Evolutionary conservation across 2,888 invertebrate genomes (phyloP).

Genomic region (Eueremaeus valkanovi): DNA sequence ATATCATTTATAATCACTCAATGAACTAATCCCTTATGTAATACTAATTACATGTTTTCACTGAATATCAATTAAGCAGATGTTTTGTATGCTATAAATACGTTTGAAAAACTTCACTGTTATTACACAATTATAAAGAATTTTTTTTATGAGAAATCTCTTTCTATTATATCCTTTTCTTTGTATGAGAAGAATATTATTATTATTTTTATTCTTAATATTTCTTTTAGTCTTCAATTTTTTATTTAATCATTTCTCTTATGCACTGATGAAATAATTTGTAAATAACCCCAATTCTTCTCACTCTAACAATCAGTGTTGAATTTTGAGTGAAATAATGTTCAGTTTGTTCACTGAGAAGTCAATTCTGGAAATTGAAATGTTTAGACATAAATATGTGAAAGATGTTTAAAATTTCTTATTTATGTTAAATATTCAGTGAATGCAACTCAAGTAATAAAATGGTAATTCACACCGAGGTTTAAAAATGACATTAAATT

Average conservation of each 20-base stretch:
- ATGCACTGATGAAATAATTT: neutral
- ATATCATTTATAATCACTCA: neutral
- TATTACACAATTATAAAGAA: neutral
- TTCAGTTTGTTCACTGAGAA: neutral
- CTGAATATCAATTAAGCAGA: neutral
- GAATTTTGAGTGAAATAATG: neutral
- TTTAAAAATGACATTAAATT: neutral
- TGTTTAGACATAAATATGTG: neutral
- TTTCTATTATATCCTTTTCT: neutral
- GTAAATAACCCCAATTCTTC: conserved; percentile 15
- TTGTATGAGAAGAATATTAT: neutral
- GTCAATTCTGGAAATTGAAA: neutral
- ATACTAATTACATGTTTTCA: conserved; percentile 5
- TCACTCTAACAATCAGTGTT: neutral
- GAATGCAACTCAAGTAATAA: neutral
- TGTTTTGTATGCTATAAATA: neutral
- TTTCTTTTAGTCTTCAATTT: neutral
- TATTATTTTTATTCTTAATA: neutral
- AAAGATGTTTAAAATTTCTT: no score
- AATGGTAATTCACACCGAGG: neutral
- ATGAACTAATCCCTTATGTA: neutral
- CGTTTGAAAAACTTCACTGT: neutral
- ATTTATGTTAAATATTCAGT: no score
- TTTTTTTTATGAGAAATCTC: neutral
- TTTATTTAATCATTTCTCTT: neutral